Base-by-base conservation (phyloP, 2,888 invertebrate species). In the Drosophila yooni region DNA sequence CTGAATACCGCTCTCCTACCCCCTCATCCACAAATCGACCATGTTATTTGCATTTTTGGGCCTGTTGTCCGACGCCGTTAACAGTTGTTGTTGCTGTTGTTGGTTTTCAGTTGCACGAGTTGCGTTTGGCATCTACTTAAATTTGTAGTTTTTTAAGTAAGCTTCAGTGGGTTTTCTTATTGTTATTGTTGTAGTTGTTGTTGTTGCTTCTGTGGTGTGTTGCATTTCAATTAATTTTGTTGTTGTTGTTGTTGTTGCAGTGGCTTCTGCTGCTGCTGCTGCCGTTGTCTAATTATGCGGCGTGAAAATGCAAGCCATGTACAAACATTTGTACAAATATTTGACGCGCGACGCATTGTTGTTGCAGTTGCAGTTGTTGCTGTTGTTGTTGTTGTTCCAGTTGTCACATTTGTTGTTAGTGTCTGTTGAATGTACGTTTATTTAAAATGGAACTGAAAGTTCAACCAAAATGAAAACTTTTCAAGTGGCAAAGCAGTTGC, bases 281-380 rank as follows among this genome's bases (percentile, higher is more conserved):
- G 56, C 31, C 56, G 52, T 54, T 79, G 74, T 81, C 88, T 89
- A 91, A 91, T 91, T 91, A 91, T 91, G 82, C 86, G 83, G 91
- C 89, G 91, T 91, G 89, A 91, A 85, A 91, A 91, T 91, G 89
- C 89, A 88, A 85, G 81, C 76, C 91, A 89, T 91, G 91, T 90
- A 89, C 78, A 81, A 88, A 83, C 90, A 91, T 87, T 79, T 78
- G 67, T 79, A 65, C 76, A 80, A 78, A 76, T 72, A 69, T 80
- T 76, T 89, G 84, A 85, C 86, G 72, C 83, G 79, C 75, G 73
- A 70, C 77, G 62, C 54, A 57, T 53, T 60, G 54, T 57, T 64
- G 69, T 25, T 65, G 65, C 64, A n/a, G 46, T 18, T 57, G 31
- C 21, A 6, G 50, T 68, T 64, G 51, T 52, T 40, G 56, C 40